A percentile compares a stretch with the other conserved stretches of the same genome.
Evolutionary conservation across 1,140 invertebrate species (phyloP).

Genomic region (Eulimnadia texana): DNA sequence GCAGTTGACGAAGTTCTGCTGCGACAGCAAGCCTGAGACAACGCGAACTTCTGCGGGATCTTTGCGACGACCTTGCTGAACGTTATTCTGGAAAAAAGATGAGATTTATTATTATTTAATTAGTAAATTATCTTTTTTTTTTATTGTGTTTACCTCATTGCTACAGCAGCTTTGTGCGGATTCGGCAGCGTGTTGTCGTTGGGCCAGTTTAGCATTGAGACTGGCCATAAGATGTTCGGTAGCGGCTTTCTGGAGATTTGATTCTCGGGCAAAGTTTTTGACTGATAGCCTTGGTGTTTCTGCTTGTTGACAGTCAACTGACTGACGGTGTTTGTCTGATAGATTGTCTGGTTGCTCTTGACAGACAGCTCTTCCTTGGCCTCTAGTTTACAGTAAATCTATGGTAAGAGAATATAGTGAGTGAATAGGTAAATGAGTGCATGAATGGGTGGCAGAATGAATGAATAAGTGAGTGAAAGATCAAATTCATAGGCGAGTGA

Average conservation of each 20-base stretch:
- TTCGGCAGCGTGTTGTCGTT: neutral
- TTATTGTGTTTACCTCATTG: neutral
- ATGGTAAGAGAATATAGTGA: no score
- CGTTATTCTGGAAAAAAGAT: neutral
- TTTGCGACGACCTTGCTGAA: neutral
- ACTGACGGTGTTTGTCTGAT: neutral
- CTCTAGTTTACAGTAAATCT: neutral
- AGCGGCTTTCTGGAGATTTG: neutral
- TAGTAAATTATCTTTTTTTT: no score
- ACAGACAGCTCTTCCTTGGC: neutral
- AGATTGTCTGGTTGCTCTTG: neutral
- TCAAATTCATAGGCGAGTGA: no score
- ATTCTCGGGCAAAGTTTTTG: neutral
- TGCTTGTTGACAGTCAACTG: neutral
- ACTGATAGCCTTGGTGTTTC: neutral
- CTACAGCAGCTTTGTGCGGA: neutral
- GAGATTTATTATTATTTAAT: neutral
- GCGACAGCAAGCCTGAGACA: neutral
- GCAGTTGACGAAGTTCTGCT: conserved; percentile 48
- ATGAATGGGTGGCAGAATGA: no score
- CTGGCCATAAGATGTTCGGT: neutral
- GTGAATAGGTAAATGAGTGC: no score
- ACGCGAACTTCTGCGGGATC: neutral
- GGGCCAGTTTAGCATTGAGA: neutral
- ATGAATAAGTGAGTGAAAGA: no score